These are phyloP conservation scores for Monoplex corrugatus DNA, from an alignment of 2,888 invertebrate species.

Conservation along the genomic window DNA sequence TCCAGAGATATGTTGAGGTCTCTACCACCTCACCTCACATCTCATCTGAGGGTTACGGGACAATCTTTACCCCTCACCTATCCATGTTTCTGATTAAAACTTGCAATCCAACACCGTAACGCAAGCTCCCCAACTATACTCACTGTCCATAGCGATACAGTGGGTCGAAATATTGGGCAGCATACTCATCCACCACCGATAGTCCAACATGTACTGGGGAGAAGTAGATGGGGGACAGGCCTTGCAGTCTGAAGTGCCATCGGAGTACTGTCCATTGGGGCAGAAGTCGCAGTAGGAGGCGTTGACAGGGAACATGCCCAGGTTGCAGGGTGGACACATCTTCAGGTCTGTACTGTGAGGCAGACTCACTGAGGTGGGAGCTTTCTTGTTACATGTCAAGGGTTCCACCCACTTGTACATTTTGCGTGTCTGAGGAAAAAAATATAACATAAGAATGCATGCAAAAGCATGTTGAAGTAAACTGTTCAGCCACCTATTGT, in stretches of 20 bases:
- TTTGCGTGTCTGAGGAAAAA: conserved; percentile 79
- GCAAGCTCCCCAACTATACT: conserved; percentile 1
- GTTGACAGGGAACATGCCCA: conserved; percentile 83
- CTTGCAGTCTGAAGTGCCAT: conserved; percentile 65
- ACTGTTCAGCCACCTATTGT: too few relatives aligned
- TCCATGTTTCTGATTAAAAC: neutral
- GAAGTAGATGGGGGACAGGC: conserved; percentile 81
- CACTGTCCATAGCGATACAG: conserved; percentile 80
- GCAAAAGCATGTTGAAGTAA: too few relatives aligned
- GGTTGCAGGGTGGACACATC: conserved; percentile 84
- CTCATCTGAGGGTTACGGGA: too few relatives aligned
- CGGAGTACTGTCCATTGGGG: conserved; percentile 77
- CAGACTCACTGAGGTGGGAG: conserved; percentile 80
- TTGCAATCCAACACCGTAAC: neutral
- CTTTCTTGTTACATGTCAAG: conserved; percentile 83
- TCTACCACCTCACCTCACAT: neutral
- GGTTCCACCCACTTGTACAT: conserved; percentile 84
- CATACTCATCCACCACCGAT: conserved; percentile 82
- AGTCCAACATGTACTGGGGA: conserved; percentile 83
- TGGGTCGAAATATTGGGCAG: conserved; percentile 82
- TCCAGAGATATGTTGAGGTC: too few relatives aligned
- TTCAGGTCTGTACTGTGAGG: conserved; percentile 78
- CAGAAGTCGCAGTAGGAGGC: conserved; percentile 83
- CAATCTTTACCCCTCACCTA: neutral
- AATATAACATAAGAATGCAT: conserved; percentile 64